Evolutionary conservation across 2,113 vertebrate genomes (phyloP), one percentile per base, ranked within the genome.

Genomic region (Cnemophilus loriae): DNA sequence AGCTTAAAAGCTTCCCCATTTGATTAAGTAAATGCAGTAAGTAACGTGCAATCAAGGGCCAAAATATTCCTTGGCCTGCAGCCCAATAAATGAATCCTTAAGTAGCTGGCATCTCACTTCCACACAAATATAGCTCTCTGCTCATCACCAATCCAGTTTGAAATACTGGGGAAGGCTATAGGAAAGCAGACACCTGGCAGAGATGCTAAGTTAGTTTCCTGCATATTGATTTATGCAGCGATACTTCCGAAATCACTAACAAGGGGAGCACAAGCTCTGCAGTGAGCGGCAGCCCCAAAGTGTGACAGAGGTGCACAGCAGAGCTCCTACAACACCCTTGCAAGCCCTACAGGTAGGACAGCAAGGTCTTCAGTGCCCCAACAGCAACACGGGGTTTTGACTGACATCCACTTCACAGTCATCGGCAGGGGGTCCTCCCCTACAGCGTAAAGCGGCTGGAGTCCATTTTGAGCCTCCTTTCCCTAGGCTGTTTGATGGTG

Each of bases 121-220:
- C 23, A 22, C 47, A 57, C n/a, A 93, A 92, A 95, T 91, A 92
- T 78, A 95, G 64, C 60, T 90, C 91, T 84, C 52, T 56, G n/a
- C 49, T 94, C 79, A 75, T 89, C 90, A 90, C 64, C 5, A 2
- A 90, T 76, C 80, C 76, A 79, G 65, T 56, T 77, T 65, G 76
- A 92, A 94, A 82, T 69, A 82, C 73, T 33, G 46, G 65, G 73
- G 77, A 95, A 84, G 88, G 84, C 93, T 92, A 69, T 37, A 84
- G 83, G 61, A 90, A 96, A 92, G 92, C 88, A 94, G 87, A 90
- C 53, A 93, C 88, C 86, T 90, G 86, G 77, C 77, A 87, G 75
- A 93, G 71, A 85, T 0, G 1, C 44, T 13, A 77, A 91, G 79
- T 86, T 89, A 64, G 84, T 78, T 91, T 86, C 77, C 76, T 75